phyloP scores from a whole-genome alignment of 2,113 vertebrate genomes.

The Nymphicus hollandicus region DNA sequence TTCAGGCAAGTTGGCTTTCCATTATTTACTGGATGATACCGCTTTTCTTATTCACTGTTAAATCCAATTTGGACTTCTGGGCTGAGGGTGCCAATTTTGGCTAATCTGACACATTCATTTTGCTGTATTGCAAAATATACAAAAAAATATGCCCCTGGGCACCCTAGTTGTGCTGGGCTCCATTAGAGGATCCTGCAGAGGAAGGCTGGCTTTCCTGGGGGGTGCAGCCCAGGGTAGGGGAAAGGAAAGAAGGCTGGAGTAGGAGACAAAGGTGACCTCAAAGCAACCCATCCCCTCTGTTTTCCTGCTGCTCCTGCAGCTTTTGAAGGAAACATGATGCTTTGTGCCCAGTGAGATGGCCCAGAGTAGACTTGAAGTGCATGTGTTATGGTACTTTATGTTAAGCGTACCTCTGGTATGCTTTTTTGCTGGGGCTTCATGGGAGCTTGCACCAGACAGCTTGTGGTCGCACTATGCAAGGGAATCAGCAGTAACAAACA shows the following conservation, averaged over 20 bases:
- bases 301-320: background rate
- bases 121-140: background rate
- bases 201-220: background rate
- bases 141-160: background rate
- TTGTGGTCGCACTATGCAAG: background rate
- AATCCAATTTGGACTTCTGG: constrained; percentile 48
- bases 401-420: background rate
- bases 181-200: background rate
- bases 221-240: background rate
- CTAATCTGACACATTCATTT: constrained; percentile 40
- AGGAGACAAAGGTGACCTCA: rapidly evolving
- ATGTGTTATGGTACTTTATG: background rate
- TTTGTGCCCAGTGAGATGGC: background rate
- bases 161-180: background rate
- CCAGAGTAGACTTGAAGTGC: background rate
- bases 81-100: constrained; percentile 20
- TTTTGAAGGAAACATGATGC: background rate
- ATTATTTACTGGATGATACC: constrained; percentile 25
- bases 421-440: background rate
- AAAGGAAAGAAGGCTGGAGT: background rate
- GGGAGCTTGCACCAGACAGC: background rate
- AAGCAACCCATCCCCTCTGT: background rate
- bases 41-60: constrained; percentile 23
- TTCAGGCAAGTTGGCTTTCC: constrained; percentile 28
- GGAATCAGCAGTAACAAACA: background rate